Evolutionary conservation across 1,140 invertebrate genomes (phyloP).

Genomic region (Diplogasteroides magnus): DNA sequence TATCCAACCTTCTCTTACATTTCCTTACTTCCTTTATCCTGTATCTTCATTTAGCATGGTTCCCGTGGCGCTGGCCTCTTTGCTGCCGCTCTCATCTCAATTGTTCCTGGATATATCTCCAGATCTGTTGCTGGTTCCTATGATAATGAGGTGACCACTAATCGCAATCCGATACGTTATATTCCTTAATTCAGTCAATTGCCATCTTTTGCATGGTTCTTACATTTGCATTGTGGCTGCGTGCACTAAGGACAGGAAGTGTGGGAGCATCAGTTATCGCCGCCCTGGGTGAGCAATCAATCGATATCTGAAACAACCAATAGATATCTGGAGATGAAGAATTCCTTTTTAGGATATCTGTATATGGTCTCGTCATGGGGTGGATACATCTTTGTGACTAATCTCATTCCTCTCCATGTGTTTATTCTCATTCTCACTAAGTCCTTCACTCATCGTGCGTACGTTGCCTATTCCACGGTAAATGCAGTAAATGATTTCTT

Average conservation of each 20-base stretch:
- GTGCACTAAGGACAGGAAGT: constrained; percentile 91
- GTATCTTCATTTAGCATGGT: not conserved
- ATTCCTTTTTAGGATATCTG: constrained; percentile 73
- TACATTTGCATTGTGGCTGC: constrained; percentile 65
- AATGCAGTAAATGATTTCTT: not conserved
- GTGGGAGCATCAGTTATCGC: constrained; percentile 88
- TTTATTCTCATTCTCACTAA: constrained; percentile 77
- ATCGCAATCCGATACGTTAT: not conserved
- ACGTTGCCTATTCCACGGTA: constrained; percentile 90
- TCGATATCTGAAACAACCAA: not conserved
- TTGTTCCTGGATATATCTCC: constrained; percentile 96
- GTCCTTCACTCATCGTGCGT: constrained; percentile 80
- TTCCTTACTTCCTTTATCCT: too few species aligned
- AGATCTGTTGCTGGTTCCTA: constrained; percentile 97
- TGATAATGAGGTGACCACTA: constrained; percentile 85
- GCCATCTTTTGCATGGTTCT: constrained; percentile 75
- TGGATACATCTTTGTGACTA: constrained; percentile 99
- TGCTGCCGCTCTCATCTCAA: constrained; percentile 96
- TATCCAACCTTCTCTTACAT: too few species aligned
- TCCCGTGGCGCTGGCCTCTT: constrained; percentile 85
- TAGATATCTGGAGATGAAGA: not conserved
- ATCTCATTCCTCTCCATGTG: constrained; percentile 94
- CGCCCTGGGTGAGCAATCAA: constrained; percentile 62
- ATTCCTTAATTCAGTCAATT: constrained; percentile 56
- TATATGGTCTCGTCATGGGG: constrained; percentile 99